These are phyloP conservation scores for Chelon auratus DNA, from an alignment of 2,797 vertebrate genomes.

Conservation along the genomic window DNA sequence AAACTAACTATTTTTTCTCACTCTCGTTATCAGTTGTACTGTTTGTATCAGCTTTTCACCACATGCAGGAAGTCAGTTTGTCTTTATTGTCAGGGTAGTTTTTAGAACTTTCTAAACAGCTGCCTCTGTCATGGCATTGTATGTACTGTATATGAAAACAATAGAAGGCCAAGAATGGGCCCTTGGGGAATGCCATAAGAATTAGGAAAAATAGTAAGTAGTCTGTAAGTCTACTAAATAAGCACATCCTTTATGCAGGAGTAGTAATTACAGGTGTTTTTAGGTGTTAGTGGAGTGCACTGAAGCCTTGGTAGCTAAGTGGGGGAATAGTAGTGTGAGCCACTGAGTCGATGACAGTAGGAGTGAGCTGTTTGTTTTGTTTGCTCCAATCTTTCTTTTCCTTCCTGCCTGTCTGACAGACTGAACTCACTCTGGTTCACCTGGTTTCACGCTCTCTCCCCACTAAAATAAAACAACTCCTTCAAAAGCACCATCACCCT, in stretches of 20 bases:
- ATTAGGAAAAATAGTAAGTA: too few relatives aligned
- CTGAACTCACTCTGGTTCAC: constrained; percentile 73
- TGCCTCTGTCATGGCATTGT: too few relatives aligned
- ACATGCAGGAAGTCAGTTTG: too few relatives aligned
- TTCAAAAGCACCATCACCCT: constrained; percentile 69
- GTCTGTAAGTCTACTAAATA: background rate
- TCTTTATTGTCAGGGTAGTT: too few relatives aligned
- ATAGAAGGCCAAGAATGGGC: too few relatives aligned
- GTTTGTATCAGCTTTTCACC: too few relatives aligned
- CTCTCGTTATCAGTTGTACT: too few relatives aligned
- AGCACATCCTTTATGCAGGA: background rate
- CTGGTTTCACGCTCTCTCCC: constrained; percentile 75
- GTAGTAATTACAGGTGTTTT: background rate
- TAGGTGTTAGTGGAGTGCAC: background rate
- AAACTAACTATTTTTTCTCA: too few relatives aligned
- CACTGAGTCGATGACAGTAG: constrained; percentile 23
- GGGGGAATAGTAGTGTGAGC: constrained; percentile 13
- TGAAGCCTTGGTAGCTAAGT: too few relatives aligned
- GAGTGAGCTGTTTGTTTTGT: constrained; percentile 43
- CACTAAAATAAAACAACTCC: constrained; percentile 70
- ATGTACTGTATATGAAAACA: too few relatives aligned
- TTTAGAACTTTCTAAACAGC: too few relatives aligned
- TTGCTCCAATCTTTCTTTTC: constrained; percentile 61
- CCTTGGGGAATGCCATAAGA: too few relatives aligned
- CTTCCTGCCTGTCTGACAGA: constrained; percentile 65